Percentiles rank a stretch among this genome's conserved stretches.
Evolutionary conservation across 2,888 invertebrate species (phyloP).

Genomic region (Allolobophora icterica): DNA sequence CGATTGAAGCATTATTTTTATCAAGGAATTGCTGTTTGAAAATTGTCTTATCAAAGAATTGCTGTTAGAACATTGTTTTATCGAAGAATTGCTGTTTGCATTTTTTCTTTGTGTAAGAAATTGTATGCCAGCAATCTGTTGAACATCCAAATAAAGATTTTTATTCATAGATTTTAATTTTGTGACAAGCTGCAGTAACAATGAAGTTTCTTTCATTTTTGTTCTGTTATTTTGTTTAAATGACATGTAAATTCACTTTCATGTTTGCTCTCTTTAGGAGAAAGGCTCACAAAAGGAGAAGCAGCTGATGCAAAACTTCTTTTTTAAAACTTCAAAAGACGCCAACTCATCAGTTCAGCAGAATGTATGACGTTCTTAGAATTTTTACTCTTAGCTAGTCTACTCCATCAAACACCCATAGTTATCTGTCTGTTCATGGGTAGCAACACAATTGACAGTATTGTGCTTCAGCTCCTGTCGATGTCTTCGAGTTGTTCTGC

Average conservation of each 20-base stretch:
- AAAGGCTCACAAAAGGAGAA: constrained; percentile 44
- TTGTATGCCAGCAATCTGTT: not conserved
- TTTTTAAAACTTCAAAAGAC: constrained; percentile 35
- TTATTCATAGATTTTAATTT: not conserved
- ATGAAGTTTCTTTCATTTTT: not conserved
- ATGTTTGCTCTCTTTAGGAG: not conserved
- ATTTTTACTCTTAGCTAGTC: not conserved
- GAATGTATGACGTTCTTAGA: not conserved
- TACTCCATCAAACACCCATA: not conserved
- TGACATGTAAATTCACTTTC: not conserved
- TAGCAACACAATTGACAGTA: not conserved
- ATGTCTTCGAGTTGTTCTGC: not conserved
- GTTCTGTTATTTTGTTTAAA: not conserved
- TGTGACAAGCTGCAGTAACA: not conserved
- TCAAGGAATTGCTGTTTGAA: too few relatives aligned
- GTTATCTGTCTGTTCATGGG: not conserved
- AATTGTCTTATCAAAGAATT: too few relatives aligned
- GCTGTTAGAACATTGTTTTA: not conserved
- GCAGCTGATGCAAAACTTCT: constrained; percentile 46
- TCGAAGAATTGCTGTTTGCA: not conserved
- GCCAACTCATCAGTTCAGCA: not conserved
- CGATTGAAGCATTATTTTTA: not conserved
- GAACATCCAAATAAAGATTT: not conserved
- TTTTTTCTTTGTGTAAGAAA: not conserved
- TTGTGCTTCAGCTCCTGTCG: not conserved